phyloP scores from a whole-genome alignment of 2,797 vertebrate species.

The Spinus olivaceus region DNA sequence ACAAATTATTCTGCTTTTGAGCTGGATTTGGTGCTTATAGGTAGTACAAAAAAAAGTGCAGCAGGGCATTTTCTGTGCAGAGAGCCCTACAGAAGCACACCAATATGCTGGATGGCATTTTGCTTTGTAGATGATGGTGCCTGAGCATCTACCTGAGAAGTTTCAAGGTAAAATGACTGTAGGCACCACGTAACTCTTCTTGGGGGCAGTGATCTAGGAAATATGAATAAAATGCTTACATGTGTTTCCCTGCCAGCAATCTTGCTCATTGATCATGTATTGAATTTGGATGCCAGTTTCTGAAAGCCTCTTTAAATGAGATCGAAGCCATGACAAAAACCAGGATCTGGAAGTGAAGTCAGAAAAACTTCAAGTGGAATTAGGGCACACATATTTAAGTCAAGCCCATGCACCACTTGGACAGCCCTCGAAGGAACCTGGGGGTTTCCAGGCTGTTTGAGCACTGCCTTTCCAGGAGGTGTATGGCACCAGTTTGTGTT shows the following conservation, averaged over 20 bases:
- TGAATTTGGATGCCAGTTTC: not conserved
- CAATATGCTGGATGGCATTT: not conserved
- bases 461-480: not conserved
- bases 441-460: not conserved
- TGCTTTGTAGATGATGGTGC: not conserved
- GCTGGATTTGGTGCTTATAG: not conserved
- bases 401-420: not conserved
- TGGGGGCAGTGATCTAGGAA: not conserved
- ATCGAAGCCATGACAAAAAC: not conserved
- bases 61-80: not conserved
- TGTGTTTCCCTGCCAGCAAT: not conserved
- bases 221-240: not conserved
- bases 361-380: not conserved
- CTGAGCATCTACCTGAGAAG: not conserved
- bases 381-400: not conserved
- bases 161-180: not conserved
- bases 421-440: not conserved
- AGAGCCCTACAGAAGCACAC: not conserved
- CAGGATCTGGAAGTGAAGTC: not conserved
- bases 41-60: not conserved
- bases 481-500: not conserved
- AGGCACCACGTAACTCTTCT: not conserved
- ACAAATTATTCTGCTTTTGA: constrained; percentile 15
- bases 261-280: not conserved
- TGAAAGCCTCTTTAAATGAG: not conserved